phyloP scores from a whole-genome alignment of 2,797 vertebrate species.

The Parauchenoglanis ngamensis region DNA sequence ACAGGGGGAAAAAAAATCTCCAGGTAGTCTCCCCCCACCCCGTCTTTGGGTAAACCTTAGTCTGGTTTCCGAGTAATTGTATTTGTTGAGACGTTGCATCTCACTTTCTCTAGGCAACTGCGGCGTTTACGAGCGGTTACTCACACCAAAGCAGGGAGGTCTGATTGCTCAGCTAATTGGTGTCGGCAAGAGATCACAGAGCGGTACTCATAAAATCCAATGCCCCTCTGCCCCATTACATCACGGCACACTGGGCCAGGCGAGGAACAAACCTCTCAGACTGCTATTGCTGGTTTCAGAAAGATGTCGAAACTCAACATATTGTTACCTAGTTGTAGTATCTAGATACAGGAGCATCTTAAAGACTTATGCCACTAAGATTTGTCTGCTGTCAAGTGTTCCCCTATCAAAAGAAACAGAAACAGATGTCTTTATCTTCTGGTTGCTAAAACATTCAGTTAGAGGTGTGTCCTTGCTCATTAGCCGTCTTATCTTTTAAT shows the following conservation, averaged over 20 bases:
- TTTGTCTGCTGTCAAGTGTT: constrained; percentile 8
- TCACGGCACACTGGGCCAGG: constrained; percentile 55
- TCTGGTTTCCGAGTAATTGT: constrained; percentile 45
- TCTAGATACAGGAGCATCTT: neutral
- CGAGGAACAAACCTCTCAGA: constrained; percentile 38
- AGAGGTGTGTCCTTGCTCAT: constrained; percentile 48
- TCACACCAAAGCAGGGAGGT: constrained; percentile 71
- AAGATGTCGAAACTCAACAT: neutral
- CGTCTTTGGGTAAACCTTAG: constrained; percentile 24
- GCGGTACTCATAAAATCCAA: constrained; percentile 64
- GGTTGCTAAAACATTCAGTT: constrained; percentile 9
- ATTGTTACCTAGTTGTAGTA: neutral
- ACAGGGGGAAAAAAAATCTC: constrained; percentile 34
- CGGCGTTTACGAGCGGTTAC: constrained; percentile 68
- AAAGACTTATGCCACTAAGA: constrained; percentile 31
- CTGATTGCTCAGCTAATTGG: constrained; percentile 80
- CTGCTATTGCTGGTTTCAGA: constrained; percentile 29
- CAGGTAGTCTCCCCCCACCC: constrained; percentile 21
- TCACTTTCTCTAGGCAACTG: constrained; percentile 72
- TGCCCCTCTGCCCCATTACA: constrained; percentile 70
- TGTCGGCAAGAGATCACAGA: constrained; percentile 76
- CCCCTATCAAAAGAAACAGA: neutral
- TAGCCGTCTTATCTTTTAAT: constrained; percentile 56
- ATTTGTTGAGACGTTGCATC: constrained; percentile 67
- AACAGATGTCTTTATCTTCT: constrained; percentile 53